Evolutionary conservation across 2,888 invertebrate genomes (phyloP), one percentile per base, ranked within the genome.

Genomic region (Fragum sueziense): DNA sequence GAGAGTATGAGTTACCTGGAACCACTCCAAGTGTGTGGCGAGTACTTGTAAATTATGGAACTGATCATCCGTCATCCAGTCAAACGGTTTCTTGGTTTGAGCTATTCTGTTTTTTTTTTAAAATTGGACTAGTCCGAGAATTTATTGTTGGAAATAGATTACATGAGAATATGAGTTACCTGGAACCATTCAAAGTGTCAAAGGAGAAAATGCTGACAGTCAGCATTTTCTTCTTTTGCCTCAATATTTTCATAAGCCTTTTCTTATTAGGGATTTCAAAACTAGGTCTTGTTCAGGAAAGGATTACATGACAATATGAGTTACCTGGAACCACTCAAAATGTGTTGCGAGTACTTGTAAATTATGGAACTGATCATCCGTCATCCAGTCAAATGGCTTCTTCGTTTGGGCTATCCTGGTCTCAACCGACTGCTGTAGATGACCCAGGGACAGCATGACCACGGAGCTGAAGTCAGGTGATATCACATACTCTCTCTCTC

Each of bases 321-420:
- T 1, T 61, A 84, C 84, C 84, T 90, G 89, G 86, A 93, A 93
- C 93, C 93, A 93, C 61, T 91, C 91, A 80, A 92, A 93, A 78
- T 92, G 91, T 17, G 90, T 89, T 20, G 93, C 93, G 11, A 93
- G 87, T 1, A 92, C 89, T 88, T 93, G 93, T 31, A 93, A 88
- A 78, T 93, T 93, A 80, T 90, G 89, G 87, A 91, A 93, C 87
- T 91, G 91, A 61, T 93, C 93, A 76, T 93, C 93, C 1, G 89
- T 86, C 93, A 93, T 93, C 93, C 93, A 93, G 74, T 93, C 93
- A 87, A 93, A 93, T n/a, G 93, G 92, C 76, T 93, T 93, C 89
- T 93, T 93, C 59, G 89, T 88, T 69, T 89, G 89, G 33, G 87
- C 84, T 59, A 91, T 89, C 79, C 87, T 88, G 74, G 87, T 88